A percentile compares a stretch with the other conserved stretches of the same genome.
Evolutionary conservation across 2,113 vertebrate genomes (phyloP).

Genomic region (Strix aluco): DNA sequence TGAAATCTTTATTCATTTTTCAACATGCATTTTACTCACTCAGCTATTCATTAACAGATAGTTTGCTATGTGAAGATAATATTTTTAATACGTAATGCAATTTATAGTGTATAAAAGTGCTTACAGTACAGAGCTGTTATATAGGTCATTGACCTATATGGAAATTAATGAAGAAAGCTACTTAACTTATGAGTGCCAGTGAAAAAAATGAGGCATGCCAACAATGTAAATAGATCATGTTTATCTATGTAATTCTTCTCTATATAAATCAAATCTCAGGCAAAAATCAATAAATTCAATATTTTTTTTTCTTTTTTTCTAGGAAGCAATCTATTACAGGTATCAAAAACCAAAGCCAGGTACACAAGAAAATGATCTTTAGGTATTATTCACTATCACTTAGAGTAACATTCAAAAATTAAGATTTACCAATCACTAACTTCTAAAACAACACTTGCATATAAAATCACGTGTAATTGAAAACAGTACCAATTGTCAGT

Average conservation of each 20-base stretch:
- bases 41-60: slow-evolving; percentile 42
- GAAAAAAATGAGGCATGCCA: not conserved
- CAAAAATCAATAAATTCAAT: slow-evolving; percentile 22
- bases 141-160: slow-evolving; percentile 43
- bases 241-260: slow-evolving; percentile 3
- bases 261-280: not conserved
- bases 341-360: not conserved
- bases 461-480: slow-evolving; percentile 25
- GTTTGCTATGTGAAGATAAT: slow-evolving; percentile 27
- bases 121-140: slow-evolving; percentile 3
- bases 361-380: not conserved
- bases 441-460: slow-evolving; percentile 40
- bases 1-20: slow-evolving; percentile 29
- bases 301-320: not conserved
- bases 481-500: not conserved
- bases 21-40: slow-evolving; percentile 17
- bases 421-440: not conserved
- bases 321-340: not conserved
- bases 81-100: slow-evolving; percentile 47
- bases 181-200: not conserved
- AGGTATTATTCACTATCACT: not conserved
- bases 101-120: slow-evolving; percentile 54
- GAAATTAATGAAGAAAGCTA: slow-evolving; percentile 56
- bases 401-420: not conserved
- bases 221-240: not conserved